Conservation (phyloP, 2,888 invertebrate species). For the Allophyes oxyacanthae region DNA sequence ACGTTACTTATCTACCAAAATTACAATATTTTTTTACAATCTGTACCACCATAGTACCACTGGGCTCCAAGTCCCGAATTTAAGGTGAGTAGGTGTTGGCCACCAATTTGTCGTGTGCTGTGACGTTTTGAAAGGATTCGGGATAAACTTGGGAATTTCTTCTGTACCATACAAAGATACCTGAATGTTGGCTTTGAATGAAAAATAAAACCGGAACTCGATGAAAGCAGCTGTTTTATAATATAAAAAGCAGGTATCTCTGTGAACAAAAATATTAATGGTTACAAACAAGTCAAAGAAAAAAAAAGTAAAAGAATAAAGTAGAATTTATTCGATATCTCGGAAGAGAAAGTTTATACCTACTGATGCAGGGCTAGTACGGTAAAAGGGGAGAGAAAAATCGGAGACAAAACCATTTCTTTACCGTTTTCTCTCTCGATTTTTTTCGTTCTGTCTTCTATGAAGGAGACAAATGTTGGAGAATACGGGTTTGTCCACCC, state of each 20-base stretch:
- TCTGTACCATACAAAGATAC: conserved; percentile 65
- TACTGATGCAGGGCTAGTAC: too few species aligned
- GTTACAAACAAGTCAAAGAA: too few species aligned
- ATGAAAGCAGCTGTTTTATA: conserved; percentile 72
- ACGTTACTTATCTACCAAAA: too few species aligned
- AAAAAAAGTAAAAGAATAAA: too few species aligned
- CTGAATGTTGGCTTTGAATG: conserved; percentile 66
- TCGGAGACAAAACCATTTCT: too few species aligned
- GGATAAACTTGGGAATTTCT: conserved; percentile 42
- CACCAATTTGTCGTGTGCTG: conserved; percentile 63
- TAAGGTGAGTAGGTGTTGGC: conserved; percentile 38
- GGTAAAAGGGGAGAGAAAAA: too few species aligned
- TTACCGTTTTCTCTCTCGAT: too few species aligned
- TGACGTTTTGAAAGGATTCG: conserved; percentile 58
- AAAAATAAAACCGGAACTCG: conserved; percentile 73
- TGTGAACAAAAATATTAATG: conserved; percentile 52
- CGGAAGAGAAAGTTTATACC: too few species aligned
- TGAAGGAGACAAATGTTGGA: too few species aligned
- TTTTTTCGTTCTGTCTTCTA: too few species aligned
- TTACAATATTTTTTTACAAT: conserved; percentile 3
- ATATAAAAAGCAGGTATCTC: conserved; percentile 71
- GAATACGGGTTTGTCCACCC: too few species aligned
- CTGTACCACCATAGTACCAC: conserved; percentile 6
- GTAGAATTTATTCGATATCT: too few species aligned
- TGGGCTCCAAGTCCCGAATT: conserved; percentile 5